A percentile compares a stretch with the other conserved stretches of the same genome.
phyloP scores from a whole-genome alignment of 2,888 invertebrate species.

The Polydrusus cervinus region DNA sequence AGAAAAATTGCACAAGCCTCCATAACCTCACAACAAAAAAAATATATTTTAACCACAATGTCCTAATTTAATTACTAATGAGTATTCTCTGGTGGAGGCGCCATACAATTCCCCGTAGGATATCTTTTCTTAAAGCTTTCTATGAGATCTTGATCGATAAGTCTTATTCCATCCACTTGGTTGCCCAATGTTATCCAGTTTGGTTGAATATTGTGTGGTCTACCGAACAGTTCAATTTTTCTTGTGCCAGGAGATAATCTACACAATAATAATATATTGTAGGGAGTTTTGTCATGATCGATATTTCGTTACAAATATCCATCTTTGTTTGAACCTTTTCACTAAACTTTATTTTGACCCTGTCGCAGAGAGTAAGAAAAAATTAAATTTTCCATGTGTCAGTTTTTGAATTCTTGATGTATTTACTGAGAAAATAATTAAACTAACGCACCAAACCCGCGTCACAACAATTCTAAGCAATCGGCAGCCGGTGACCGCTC shows the following conservation, averaged over 20 bases:
- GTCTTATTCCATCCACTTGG: conserved; percentile 94
- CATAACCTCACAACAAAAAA: background rate
- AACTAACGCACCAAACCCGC: too few relatives aligned
- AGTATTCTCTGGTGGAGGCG: conserved; percentile 65
- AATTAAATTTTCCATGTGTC: too few relatives aligned
- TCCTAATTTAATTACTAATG: conserved; percentile 59
- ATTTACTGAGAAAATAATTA: too few relatives aligned
- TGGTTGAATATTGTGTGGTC: conserved; percentile 98
- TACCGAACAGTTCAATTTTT: conserved; percentile 97
- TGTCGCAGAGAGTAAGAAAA: too few relatives aligned
- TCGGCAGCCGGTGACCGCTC: too few relatives aligned
- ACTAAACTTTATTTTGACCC: too few relatives aligned
- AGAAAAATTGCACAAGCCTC: too few relatives aligned
- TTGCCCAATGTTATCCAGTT: conserved; percentile 99
- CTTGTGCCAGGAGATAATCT: conserved; percentile 96
- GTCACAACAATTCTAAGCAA: too few relatives aligned
- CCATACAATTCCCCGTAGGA: conserved; percentile 88
- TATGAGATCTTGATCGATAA: conserved; percentile 94
- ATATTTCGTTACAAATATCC: too few relatives aligned
- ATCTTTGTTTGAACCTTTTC: too few relatives aligned
- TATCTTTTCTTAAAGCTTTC: conserved; percentile 92
- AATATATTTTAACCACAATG: background rate
- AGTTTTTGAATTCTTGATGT: too few relatives aligned
- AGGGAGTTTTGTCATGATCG: too few relatives aligned
- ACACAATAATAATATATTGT: conserved; percentile 82